These are phyloP conservation scores for Balaeniceps rex DNA, from an alignment of 2,113 vertebrate species.

Conservation along the genomic window DNA sequence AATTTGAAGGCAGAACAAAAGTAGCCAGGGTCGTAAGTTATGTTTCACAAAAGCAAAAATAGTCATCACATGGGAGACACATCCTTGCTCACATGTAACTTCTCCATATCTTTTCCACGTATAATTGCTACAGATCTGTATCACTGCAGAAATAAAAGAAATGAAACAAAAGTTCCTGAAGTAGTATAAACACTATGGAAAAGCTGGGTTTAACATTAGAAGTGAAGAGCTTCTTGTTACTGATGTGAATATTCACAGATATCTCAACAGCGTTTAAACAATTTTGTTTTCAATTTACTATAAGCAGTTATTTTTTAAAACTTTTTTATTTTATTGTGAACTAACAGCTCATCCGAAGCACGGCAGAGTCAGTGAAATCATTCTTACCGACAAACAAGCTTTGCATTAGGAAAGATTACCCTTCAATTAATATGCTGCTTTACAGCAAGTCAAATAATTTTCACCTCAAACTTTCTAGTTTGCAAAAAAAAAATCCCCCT, in stretches of 20 bases:
- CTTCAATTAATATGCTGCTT: background rate
- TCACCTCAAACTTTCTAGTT: background rate
- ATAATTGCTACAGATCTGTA: background rate
- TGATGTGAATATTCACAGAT: background rate
- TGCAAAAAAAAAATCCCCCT: background rate
- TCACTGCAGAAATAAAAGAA: background rate
- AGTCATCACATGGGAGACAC: background rate
- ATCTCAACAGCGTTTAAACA: background rate
- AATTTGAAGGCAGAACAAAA: background rate
- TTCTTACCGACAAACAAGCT: background rate
- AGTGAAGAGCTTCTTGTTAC: background rate
- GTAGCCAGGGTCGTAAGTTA: background rate
- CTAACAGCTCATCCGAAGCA: background rate
- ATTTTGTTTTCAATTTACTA: background rate
- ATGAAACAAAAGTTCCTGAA: background rate
- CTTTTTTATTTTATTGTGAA: background rate
- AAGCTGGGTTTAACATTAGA: background rate
- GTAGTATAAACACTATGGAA: background rate
- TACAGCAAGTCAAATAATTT: background rate
- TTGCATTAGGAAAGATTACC: background rate
- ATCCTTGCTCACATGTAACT: background rate
- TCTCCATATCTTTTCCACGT: background rate
- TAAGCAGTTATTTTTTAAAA: background rate
- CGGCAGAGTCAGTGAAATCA: background rate
- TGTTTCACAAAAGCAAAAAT: background rate